These are phyloP conservation scores for Drosophila lutescens DNA, from an alignment of 2,888 invertebrate genomes.

Conservation along the genomic window DNA sequence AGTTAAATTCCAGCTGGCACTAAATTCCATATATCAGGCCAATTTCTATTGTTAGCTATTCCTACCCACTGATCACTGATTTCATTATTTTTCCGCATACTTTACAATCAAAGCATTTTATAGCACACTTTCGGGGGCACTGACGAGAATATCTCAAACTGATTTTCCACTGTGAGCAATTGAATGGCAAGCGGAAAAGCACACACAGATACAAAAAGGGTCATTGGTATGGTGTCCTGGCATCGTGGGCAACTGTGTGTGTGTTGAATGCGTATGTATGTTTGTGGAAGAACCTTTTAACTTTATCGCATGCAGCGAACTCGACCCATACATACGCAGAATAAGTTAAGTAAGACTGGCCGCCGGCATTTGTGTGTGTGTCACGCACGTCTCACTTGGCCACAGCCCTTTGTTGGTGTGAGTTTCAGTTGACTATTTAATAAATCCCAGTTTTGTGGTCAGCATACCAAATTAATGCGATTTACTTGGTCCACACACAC, in stretches of 20 bases:
- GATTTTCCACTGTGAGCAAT: slow-evolving; percentile 51
- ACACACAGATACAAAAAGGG: slow-evolving; percentile 45
- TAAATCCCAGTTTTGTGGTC: slow-evolving; percentile 81
- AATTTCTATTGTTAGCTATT: background rate
- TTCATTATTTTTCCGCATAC: background rate
- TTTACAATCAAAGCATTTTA: slow-evolving; percentile 6
- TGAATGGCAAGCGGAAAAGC: slow-evolving; percentile 62
- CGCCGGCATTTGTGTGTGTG: slow-evolving; percentile 62
- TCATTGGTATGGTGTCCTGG: slow-evolving; percentile 37
- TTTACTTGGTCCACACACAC: slow-evolving; percentile 55
- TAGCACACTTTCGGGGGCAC: background rate
- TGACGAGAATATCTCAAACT: slow-evolving; percentile 1
- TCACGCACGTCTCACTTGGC: slow-evolving; percentile 62
- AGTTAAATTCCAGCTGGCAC: no score
- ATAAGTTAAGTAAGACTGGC: slow-evolving; percentile 32
- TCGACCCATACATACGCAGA: slow-evolving; percentile 20
- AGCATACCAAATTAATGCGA: slow-evolving; percentile 81
- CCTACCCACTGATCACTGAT: slow-evolving; percentile 2
- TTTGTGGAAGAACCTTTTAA: slow-evolving; percentile 48
- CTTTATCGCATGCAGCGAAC: slow-evolving; percentile 53
- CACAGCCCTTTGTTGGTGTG: slow-evolving; percentile 32
- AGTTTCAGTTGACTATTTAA: slow-evolving; percentile 77
- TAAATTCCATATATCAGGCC: background rate
- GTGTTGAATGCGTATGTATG: background rate
- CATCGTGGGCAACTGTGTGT: slow-evolving; percentile 9